Base-by-base conservation (phyloP, 2,113 vertebrate genomes). In the Tragelaphus buxtoni region DNA sequence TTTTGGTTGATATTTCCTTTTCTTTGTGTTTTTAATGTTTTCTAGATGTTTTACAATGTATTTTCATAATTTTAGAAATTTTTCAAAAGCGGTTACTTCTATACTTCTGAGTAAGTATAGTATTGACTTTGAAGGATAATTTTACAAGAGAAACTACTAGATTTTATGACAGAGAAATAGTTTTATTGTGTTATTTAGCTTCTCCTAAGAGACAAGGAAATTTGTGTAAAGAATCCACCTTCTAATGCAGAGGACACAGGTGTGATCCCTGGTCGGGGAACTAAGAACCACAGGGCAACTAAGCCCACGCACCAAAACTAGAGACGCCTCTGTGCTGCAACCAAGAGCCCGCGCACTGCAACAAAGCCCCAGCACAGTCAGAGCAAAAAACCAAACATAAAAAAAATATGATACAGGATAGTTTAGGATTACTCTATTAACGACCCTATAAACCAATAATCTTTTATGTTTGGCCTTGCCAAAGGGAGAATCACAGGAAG, bases 121-220 rank as follows among this genome's bases (percentile, higher is more conserved):
- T 88, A 87, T 26, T 88, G n/a, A 85, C 22, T 92, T 85, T 65
- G 49, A 53, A 35, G 42, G 13, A 81, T 32, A 93, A 82, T 88
- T 61, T 93, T 91, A 72, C 7, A 76, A 69, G 47, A 94, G 47
- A 90, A 92, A 80, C 10, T 9, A 79, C 11, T 72, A 35, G 45
- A 30, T 42, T 89, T 47, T 28, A 79, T 47, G 20, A 26, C 20
- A 88, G 20, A 90, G 53, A 39, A 93, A 49, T 55, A 72, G 28
- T 55, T 58, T 87, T 79, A 76, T 30, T 87, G 45, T 82, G 53
- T 79, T 90, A 90, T 47, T 87, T 92, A 74, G 49, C 30, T 79
- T 96, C 13, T 95, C 55, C 22, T 60, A 90, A 95, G 58, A 92
- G n/a, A 90, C 55, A 58, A 80, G n/a, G 8, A 79, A 80, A 87